Evolutionary conservation across 2,888 invertebrate species (phyloP), one percentile per base, ranked within the genome.

Genomic region (Tenthredo livida): DNA sequence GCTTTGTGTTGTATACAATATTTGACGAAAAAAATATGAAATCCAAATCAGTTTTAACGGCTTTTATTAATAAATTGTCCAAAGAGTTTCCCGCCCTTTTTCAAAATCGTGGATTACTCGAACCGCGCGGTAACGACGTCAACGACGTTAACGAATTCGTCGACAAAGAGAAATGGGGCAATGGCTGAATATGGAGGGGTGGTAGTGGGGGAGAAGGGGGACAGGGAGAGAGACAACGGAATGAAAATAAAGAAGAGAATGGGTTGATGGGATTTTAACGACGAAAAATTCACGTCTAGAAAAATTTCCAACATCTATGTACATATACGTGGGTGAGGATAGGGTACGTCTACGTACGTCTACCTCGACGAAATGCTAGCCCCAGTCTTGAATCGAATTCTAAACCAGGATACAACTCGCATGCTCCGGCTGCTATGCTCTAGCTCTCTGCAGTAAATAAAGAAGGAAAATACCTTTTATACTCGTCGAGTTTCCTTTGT

Each of bases 261-360:
- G 67, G 70, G 47, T 67, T 83, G 83, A 83, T 83, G 83, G 67
- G 83, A 67, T 83, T 83, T 83, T 83, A 83, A 83, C 83, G 83
- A 83, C 67, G 40, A 29, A 70, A 37, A 37, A 43, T n/a, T 37
- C 80, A 61, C 80, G 80, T 40, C 37, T 40, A 65, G 80, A n/a
- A 80, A 80, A 80, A 80, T 61, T 80, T 58, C 58, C 54, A 40
- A 33, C 29, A 3, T 21, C 17, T 72, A 61, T 21, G 10, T 61
- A 61, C n/a, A n/a, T 61, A 25, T 25, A 61, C 10, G 12, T 29
- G 29, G 29, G 29, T 1, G 29, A 2, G 29, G 1, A 29, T 29
- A 29, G 29, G 29, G 17, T 21, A 61, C 25, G 21, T 58, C 58
- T 58, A 58, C 58, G 25, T 25, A 25, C 61, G 25, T 25, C 25